Evolutionary conservation across 2,113 vertebrate genomes (phyloP), one percentile per base, ranked within the genome.

Genomic region (Protobothrops flavoviridis): DNA sequence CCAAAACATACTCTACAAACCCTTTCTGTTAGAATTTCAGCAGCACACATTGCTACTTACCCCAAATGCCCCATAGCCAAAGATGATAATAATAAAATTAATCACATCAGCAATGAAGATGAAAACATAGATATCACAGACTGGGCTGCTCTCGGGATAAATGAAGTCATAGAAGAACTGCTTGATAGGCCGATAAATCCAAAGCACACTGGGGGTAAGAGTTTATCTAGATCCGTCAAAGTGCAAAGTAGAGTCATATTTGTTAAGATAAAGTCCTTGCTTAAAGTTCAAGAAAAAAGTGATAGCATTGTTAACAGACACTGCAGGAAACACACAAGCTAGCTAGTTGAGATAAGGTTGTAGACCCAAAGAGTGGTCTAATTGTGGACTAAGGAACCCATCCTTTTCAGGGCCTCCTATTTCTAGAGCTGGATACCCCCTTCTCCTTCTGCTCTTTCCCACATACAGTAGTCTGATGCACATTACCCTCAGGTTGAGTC

Each of bases 151-250:
- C 23, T 98, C 97, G 1, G 98, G 97, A 92, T 97, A 97, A 95
- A 98, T 98, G 94, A 97, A 98, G 96, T 98, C 98, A 50, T 97
- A 98, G 97, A 98, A 98, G 96, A 98, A 98, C 93, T 97, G 97
- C n/a, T 96, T 96, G 94, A 98, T 97, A 15, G 97, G 97, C 87
- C 96, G 94, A 85, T 97, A 98, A 92, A 98, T 97, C 95, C 97
- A 96, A 87, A 98, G 97, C 4, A 94, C 97, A 0, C 98, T 98
- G 96, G 11, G 0, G 57, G n/a, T 33, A 85, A 53, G 87, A 33
- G 57, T 33, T 10, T 55, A 45, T 9, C 23, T 53, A 57, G 45
- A 52, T 33, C 48, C 91, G 39, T 8, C 53, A 90, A 87, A 11
- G 48, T 90, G 50, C 29, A 92, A 91, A 86, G 39, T 9, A 87